These are phyloP conservation scores for Hyperoodon ampullatus DNA, from an alignment of 2,113 vertebrate species.

Conservation along the genomic window DNA sequence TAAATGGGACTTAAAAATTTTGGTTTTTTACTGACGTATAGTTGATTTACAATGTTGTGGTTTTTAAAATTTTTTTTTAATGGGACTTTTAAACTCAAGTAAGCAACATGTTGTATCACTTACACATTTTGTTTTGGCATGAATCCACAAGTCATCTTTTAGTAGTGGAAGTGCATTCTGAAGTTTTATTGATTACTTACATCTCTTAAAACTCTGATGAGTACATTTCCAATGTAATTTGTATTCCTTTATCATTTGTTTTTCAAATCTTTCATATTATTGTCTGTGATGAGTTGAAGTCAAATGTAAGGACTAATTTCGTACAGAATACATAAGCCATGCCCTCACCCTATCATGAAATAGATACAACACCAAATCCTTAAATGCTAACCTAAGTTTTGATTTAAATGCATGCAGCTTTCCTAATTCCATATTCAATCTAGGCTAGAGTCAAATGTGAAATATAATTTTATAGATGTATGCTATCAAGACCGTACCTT, in stretches of 20 bases:
- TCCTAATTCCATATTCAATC: background rate
- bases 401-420: background rate
- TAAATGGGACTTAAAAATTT: background rate
- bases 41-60: too few species aligned
- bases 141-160: background rate
- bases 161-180: background rate
- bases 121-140: background rate
- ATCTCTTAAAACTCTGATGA: constrained; percentile 22
- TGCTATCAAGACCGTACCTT: background rate
- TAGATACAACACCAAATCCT: background rate
- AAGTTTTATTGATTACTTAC: background rate
- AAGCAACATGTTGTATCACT: background rate
- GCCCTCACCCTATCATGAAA: background rate
- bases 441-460: background rate
- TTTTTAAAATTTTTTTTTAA: background rate
- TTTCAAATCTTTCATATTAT: background rate
- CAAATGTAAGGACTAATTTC: background rate
- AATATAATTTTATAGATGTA: background rate
- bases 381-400: background rate
- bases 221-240: background rate
- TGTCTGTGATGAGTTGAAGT: background rate
- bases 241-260: background rate
- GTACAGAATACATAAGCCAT: background rate
- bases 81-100: background rate
- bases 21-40: too few species aligned